A percentile compares a stretch with the other conserved stretches of the same genome.
These are phyloP conservation scores for Margaritifera margaritifera DNA, from an alignment of 2,888 invertebrate genomes.

Conservation along the genomic window DNA sequence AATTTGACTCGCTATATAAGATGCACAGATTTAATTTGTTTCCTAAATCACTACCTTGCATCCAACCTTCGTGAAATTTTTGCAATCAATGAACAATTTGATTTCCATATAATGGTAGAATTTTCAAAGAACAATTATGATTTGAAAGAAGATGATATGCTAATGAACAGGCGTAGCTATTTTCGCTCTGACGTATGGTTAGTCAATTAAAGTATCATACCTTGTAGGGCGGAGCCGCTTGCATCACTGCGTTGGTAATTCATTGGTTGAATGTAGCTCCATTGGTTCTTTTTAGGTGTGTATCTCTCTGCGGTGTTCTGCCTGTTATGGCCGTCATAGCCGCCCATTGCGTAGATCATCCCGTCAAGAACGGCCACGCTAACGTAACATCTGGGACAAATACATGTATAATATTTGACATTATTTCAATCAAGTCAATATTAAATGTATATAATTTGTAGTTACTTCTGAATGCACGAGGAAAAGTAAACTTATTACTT, in stretches of 20 bases:
- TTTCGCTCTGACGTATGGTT: too few relatives aligned
- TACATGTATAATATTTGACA: neutral
- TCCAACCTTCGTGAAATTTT: too few relatives aligned
- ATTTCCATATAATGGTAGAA: too few relatives aligned
- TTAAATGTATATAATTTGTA: too few relatives aligned
- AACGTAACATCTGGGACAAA: constrained; percentile 83
- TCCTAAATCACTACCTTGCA: too few relatives aligned
- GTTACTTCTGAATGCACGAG: neutral
- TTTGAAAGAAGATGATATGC: too few relatives aligned
- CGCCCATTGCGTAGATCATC: constrained; percentile 75
- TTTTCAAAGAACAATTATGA: too few relatives aligned
- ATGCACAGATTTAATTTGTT: too few relatives aligned
- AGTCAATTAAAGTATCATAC: constrained; percentile 32
- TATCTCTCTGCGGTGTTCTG: constrained; percentile 89
- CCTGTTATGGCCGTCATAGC: constrained; percentile 93
- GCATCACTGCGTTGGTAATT: constrained; percentile 72
- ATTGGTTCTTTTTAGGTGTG: constrained; percentile 84
- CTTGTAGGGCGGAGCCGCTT: constrained; percentile 67
- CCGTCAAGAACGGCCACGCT: constrained; percentile 90
- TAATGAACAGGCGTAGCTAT: too few relatives aligned
- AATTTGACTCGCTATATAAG: too few relatives aligned
- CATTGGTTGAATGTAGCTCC: constrained; percentile 83
- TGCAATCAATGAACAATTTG: too few relatives aligned
- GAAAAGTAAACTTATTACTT: too few relatives aligned
- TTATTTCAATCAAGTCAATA: neutral